Conservation (phyloP, 2,888 invertebrate species). For the Cryptocephalus primarius region DNA sequence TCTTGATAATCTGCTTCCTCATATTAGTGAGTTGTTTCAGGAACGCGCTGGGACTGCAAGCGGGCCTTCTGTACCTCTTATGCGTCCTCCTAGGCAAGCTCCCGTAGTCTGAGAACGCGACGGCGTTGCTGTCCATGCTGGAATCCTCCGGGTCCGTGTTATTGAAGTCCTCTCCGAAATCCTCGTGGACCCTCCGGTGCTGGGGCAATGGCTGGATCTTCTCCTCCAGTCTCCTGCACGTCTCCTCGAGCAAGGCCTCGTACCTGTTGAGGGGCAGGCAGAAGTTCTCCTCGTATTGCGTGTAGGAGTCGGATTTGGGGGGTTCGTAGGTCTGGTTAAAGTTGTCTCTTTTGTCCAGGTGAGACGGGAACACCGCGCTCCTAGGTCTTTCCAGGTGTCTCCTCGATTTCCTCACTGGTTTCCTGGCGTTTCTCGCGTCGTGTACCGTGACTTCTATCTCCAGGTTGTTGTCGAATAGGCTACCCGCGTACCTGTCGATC, state of each 20-base stretch:
- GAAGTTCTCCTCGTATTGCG: constrained; percentile 15
- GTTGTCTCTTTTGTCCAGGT: constrained; percentile 4
- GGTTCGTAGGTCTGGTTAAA: constrained; percentile 18
- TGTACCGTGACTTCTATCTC: constrained; percentile 30
- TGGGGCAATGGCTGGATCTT: constrained; percentile 20
- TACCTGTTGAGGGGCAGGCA: constrained; percentile 29
- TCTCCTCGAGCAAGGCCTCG: constrained; percentile 29
- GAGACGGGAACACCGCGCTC: background rate
- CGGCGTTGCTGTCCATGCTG: constrained; percentile 30
- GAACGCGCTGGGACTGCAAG: constrained; percentile 44
- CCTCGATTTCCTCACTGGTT: constrained; percentile 8
- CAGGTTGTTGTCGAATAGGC: constrained; percentile 19
- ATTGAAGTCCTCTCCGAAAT: constrained; percentile 3
- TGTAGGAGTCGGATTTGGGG: constrained; percentile 7
- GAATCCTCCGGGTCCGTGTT: constrained; percentile 17
- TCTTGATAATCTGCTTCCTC: constrained; percentile 44
- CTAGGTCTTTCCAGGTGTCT: constrained; percentile 3
- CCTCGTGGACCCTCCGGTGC: constrained; percentile 3
- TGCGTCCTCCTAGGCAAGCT: constrained; percentile 29
- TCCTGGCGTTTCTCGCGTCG: constrained; percentile 18
- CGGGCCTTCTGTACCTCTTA: constrained; percentile 19
- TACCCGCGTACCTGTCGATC: constrained; percentile 22
- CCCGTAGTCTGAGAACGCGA: constrained; percentile 34
- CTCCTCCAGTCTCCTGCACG: constrained; percentile 31
- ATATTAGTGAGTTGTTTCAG: constrained; percentile 46